Conservation (phyloP, 1,140 invertebrate genomes). For the Adoxophyes honmai region DNA sequence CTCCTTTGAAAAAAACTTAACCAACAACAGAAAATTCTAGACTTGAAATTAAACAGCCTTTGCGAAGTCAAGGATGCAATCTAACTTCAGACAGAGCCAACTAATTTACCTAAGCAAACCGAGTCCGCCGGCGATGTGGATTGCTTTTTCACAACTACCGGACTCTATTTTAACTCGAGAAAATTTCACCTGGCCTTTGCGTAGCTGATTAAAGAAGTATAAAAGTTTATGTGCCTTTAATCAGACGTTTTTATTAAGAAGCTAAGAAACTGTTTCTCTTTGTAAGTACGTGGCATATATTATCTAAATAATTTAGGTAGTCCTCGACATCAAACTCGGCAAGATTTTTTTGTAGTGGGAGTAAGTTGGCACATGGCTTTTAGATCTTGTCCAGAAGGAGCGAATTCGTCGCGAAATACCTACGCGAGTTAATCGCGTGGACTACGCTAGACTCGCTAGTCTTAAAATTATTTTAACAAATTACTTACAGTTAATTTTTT, state of each 20-base stretch:
- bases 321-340: too few relatives aligned
- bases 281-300: too few relatives aligned
- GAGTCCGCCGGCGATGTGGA: neutral
- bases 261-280: too few relatives aligned
- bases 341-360: too few relatives aligned
- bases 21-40: neutral
- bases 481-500: too few relatives aligned
- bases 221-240: neutral
- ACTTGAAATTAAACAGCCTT: constrained; percentile 17
- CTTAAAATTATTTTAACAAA: too few relatives aligned
- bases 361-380: too few relatives aligned
- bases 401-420: too few relatives aligned
- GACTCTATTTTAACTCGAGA: constrained; percentile 9
- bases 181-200: constrained; percentile 3
- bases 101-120: constrained; percentile 22
- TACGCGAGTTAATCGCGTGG: too few relatives aligned
- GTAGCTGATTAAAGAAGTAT: neutral
- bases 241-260: neutral
- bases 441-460: too few relatives aligned
- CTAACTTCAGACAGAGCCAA: constrained; percentile 20
- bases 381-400: too few relatives aligned
- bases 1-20: neutral
- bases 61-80: constrained; percentile 15
- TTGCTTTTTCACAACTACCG: constrained; percentile 5
- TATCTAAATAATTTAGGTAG: too few relatives aligned